Evolutionary conservation across 2,888 invertebrate genomes (phyloP).

Genomic region (Cryptocheilus praepositus): DNA sequence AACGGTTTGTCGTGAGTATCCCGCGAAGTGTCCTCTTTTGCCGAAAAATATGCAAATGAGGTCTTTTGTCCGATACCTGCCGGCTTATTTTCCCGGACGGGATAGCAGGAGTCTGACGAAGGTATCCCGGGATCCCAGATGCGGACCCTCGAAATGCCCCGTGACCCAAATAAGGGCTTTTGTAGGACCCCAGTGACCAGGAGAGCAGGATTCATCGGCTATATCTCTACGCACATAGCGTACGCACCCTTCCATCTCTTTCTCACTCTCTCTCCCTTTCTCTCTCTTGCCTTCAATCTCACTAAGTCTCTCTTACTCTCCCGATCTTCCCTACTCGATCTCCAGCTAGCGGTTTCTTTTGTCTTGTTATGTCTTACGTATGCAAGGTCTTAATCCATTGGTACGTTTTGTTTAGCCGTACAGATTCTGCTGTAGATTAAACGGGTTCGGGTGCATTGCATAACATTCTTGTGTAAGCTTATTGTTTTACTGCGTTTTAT

Average conservation of each 20-base stretch:
- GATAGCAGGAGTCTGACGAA: slow-evolving; percentile 61
- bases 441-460: no score
- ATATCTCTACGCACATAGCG: slow-evolving; percentile 52
- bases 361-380: no score
- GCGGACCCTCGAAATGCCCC: slow-evolving; percentile 63
- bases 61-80: slow-evolving; percentile 74
- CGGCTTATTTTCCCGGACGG: slow-evolving; percentile 72
- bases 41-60: slow-evolving; percentile 72
- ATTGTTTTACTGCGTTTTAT: neutral
- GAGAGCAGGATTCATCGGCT: slow-evolving; percentile 61
- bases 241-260: slow-evolving; percentile 30
- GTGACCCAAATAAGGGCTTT: slow-evolving; percentile 75
- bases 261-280: slow-evolving; percentile 4
- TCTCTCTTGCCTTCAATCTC: slow-evolving; percentile 3
- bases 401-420: neutral
- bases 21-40: slow-evolving; percentile 26
- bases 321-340: neutral
- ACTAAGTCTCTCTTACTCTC: slow-evolving; percentile 10
- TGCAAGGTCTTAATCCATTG: neutral
- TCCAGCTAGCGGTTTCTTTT: neutral
- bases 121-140: slow-evolving; percentile 44
- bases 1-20: slow-evolving; percentile 10
- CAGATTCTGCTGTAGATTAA: no score
- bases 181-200: slow-evolving; percentile 72
- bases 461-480: no score